Base-by-base conservation (phyloP, 2,888 invertebrate genomes). In the Tipula lateralis region DNA sequence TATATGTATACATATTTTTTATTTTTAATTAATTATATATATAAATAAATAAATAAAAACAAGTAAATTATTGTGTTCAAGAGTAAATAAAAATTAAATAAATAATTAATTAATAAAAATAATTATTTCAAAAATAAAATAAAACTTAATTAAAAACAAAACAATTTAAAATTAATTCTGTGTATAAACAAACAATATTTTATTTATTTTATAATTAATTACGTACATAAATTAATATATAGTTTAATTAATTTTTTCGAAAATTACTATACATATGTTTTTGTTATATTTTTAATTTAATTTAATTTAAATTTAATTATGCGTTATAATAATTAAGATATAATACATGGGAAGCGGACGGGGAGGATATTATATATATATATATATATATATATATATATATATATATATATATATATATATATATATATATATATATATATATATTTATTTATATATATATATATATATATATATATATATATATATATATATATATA, bases 11-110 rank as follows among this genome's bases (percentile, higher is more conserved):
- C 24, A 66, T 66, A 66, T 66, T 66, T 66, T 66, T 66, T 66
- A 66, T 66, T 66, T 66, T 66, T 24, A 24, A 66, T 66, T 66
- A 66, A 66, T 24, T 66, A 66, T 66, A 66, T 16, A 44, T 24
- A 66, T 66, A 66, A 24, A 66, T 66, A 39, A 13, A 39, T 39
- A 66, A 66, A 66, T 66, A 66, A 66, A 66, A n/a, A 24, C 24
- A 66, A 66, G 66, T 66, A 66, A 66, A 66, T 66, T 66, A 66
- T 66, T 66, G 66, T 66, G 66, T 66, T 66, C 66, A 66, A 66
- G 66, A 66, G 24, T 66, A 66, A 66, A 66, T 66, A 66, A 66
- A 66, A n/a, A 32, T 5, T 32, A 32, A 32, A 32, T 32, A 32
- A 44, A 50, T 50, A 50, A 50, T 50, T 50, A 50, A 66, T 66